Conservation (phyloP, 2,888 invertebrate species). For the Hirtodrosophila duncani region DNA sequence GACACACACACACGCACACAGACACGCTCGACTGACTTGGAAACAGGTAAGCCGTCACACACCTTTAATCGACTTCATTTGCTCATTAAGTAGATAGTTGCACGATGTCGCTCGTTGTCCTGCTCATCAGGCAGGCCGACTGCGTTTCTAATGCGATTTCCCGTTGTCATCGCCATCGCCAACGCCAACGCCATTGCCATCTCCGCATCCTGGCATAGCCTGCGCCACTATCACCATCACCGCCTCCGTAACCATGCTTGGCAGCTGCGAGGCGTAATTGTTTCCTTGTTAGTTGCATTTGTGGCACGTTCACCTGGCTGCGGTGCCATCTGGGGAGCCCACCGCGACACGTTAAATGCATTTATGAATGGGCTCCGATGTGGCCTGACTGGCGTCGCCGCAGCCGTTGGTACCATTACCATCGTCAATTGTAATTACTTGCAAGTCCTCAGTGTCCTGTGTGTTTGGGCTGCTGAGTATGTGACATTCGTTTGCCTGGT, state of each 20-base stretch:
- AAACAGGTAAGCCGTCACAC: slow-evolving; percentile 16
- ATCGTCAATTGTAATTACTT: slow-evolving; percentile 73
- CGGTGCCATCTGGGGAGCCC: slow-evolving; percentile 5
- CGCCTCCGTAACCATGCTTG: slow-evolving; percentile 1
- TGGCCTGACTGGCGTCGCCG: slow-evolving; percentile 5
- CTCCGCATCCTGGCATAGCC: neutral
- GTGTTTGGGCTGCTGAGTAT: slow-evolving; percentile 37
- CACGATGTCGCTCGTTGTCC: too few species aligned
- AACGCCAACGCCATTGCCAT: neutral
- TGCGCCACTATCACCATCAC: slow-evolving; percentile 12
- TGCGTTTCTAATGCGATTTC: slow-evolving; percentile 34
- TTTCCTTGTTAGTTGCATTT: slow-evolving; percentile 70
- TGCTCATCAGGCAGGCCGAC: too few species aligned
- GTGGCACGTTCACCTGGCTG: slow-evolving; percentile 60
- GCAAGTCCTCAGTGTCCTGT: slow-evolving; percentile 34
- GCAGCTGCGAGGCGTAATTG: slow-evolving; percentile 67
- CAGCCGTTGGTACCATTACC: slow-evolving; percentile 15
- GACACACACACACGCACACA: slow-evolving; percentile 1
- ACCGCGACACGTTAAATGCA: slow-evolving; percentile 71
- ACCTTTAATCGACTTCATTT: slow-evolving; percentile 73
- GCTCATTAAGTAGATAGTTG: slow-evolving; percentile 68
- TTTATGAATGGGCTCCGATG: slow-evolving; percentile 63
- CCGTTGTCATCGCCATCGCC: slow-evolving; percentile 23
- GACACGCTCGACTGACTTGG: neutral
- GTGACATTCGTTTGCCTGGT: slow-evolving; percentile 52